Conservation (phyloP, 2,113 vertebrate species). For the Bostrychus sinensis region DNA sequence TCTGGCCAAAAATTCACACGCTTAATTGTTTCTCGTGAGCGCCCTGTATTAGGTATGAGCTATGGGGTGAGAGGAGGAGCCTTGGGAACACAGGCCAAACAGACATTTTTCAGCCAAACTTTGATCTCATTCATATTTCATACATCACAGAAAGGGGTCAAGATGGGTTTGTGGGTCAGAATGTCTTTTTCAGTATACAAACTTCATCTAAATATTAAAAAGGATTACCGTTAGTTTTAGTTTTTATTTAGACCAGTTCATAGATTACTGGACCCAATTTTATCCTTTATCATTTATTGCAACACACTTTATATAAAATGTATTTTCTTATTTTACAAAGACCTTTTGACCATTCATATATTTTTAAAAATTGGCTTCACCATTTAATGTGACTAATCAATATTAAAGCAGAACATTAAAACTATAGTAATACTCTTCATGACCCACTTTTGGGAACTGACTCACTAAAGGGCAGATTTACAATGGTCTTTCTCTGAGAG, state of each 20-base stretch:
- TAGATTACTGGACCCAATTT: too few relatives aligned
- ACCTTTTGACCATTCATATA: too few relatives aligned
- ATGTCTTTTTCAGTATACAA: constrained; percentile 6
- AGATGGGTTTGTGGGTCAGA: constrained; percentile 24
- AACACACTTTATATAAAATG: too few relatives aligned
- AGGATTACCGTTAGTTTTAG: background rate
- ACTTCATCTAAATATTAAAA: background rate
- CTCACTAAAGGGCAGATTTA: too few relatives aligned
- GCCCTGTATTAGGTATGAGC: background rate
- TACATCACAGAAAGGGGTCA: constrained; percentile 24
- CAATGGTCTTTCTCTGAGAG: too few relatives aligned
- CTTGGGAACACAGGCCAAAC: constrained; percentile 14
- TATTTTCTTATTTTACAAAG: too few relatives aligned
- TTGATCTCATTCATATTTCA: constrained; percentile 64
- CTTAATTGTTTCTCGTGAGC: constrained; percentile 20
- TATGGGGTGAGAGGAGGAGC: background rate
- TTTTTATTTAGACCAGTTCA: background rate
- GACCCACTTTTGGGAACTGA: too few relatives aligned
- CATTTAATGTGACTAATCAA: too few relatives aligned
- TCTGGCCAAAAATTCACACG: background rate
- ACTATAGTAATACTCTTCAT: too few relatives aligned
- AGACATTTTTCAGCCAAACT: constrained; percentile 47
- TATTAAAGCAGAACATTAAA: too few relatives aligned
- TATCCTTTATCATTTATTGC: too few relatives aligned
- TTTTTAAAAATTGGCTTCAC: too few relatives aligned